Evolutionary conservation across 1,140 invertebrate genomes (phyloP).

Genomic region (Dufourea novaeangliae): DNA sequence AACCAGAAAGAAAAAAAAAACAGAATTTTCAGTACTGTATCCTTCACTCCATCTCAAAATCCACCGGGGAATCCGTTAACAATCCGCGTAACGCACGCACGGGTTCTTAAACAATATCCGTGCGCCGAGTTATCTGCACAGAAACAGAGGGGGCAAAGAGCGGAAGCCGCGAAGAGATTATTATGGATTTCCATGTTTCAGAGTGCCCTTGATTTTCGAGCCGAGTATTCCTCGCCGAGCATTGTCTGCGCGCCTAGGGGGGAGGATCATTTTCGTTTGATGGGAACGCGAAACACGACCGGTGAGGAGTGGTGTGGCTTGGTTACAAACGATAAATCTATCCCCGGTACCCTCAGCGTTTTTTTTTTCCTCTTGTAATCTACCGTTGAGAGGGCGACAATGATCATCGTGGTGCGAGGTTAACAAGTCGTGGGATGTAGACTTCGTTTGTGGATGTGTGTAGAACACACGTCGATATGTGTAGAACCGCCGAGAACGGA

Average conservation of each 20-base stretch:
- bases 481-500: neutral
- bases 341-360: too few relatives aligned
- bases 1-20: too few relatives aligned
- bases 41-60: neutral
- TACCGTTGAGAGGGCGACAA: constrained; percentile 14
- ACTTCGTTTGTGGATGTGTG: constrained; percentile 29
- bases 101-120: constrained; percentile 55
- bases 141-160: constrained; percentile 50
- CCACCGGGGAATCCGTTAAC: neutral
- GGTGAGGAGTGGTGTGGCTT: neutral
- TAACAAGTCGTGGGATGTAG: constrained; percentile 26
- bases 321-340: constrained; percentile 44
- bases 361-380: constrained; percentile 8
- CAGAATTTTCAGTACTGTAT: neutral
- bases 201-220: constrained; percentile 50
- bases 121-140: constrained; percentile 39
- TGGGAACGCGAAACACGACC: constrained; percentile 37
- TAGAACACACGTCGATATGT: neutral
- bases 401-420: constrained; percentile 21
- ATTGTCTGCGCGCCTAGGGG: constrained; percentile 47
- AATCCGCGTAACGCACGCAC: constrained; percentile 18
- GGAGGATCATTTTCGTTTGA: constrained; percentile 60
- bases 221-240: constrained; percentile 46
- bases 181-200: constrained; percentile 46
- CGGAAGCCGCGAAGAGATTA: constrained; percentile 62